Percentiles rank a stretch among this genome's conserved stretches.
These are phyloP conservation scores for Hippopotamyrus pictus DNA, from an alignment of 2,797 vertebrate species.

Conservation along the genomic window DNA sequence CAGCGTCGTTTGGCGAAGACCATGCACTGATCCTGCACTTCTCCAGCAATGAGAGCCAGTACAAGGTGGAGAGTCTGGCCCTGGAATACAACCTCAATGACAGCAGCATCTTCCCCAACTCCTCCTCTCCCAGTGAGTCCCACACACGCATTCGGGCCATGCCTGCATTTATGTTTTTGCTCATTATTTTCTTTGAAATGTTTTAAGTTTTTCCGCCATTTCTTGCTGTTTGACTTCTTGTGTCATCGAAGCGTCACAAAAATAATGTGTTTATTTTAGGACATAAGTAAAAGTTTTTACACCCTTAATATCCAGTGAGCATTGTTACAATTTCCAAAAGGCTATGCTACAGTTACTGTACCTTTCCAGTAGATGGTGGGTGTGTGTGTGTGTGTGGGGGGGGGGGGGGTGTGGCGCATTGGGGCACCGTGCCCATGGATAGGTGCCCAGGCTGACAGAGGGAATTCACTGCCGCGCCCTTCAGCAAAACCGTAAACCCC, in stretches of 20 bases:
- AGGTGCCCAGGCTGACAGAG: not conserved
- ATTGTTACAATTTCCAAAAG: not conserved
- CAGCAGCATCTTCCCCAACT: conserved; percentile 57
- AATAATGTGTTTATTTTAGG: not conserved
- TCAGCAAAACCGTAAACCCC: not conserved
- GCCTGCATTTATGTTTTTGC: not conserved
- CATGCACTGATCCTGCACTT: conserved; percentile 70
- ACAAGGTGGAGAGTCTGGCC: conserved; percentile 61
- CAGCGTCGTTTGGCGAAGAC: conserved; percentile 64
- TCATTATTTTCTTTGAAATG: not conserved
- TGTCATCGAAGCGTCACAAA: not conserved
- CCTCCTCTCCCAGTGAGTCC: conserved; percentile 64
- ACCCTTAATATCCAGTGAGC: not conserved
- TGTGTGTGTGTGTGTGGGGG: not conserved
- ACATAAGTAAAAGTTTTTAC: not conserved
- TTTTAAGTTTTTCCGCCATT: not conserved
- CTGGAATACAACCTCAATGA: conserved; percentile 81
- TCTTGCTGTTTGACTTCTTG: not conserved
- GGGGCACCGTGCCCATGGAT: not conserved
- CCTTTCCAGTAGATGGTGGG: not conserved
- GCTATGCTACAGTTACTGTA: not conserved
- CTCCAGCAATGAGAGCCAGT: conserved; percentile 52
- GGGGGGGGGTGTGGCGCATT: not conserved
- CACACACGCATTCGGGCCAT: too few species aligned
- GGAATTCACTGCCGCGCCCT: not conserved